Base-by-base conservation (phyloP, 2,888 invertebrate genomes). In the Abrostola tripartita region DNA sequence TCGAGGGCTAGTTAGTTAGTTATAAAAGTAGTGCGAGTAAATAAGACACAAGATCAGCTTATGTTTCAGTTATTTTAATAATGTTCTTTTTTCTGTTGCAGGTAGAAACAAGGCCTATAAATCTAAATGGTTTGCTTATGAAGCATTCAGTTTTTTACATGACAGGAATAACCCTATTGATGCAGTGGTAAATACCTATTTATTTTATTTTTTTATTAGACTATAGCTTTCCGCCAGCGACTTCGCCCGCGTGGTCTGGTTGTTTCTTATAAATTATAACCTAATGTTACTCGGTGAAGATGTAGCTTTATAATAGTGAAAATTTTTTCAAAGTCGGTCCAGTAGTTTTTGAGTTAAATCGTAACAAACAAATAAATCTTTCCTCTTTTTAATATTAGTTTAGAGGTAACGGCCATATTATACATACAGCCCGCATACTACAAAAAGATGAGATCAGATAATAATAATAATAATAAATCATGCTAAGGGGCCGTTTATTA, bases 101-200 rank as follows among this genome's bases (percentile, higher is more conserved):
- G n/a, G n/a, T n/a, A n/a, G n/a, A n/a, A n/a, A n/a, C n/a, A n/a
- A n/a, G n/a, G n/a, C n/a, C n/a, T 68, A 24, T 52, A 64, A 61
- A 64, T 65, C 65, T 52, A 61, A 67, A 67, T 67, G 62, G 67
- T 67, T 62, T 67, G 62, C 67, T 49, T 59, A 67, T 52, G 67
- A 67, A 51, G 67, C 67, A 59, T 67, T 67, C 11, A 67, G 62
- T 62, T 69, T 72, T 72, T 69, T 64, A 59, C 58, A 67, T 58
- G 67, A 73, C 65, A 63, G 58, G 67, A 69, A 63, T 68, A 68
- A 64, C 51, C 64, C 58, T 58, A 64, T 64, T 60, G 52, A 60
- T 64, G 51, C 64, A 54, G 65, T 65, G 61, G 65, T 65, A 65
- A 65, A 52, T n/a, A n/a, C n/a, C n/a, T n/a, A n/a, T 61, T 24